These are phyloP conservation scores for Xiphorhynchus elegans DNA, from an alignment of 2,113 vertebrate species.

Conservation along the genomic window DNA sequence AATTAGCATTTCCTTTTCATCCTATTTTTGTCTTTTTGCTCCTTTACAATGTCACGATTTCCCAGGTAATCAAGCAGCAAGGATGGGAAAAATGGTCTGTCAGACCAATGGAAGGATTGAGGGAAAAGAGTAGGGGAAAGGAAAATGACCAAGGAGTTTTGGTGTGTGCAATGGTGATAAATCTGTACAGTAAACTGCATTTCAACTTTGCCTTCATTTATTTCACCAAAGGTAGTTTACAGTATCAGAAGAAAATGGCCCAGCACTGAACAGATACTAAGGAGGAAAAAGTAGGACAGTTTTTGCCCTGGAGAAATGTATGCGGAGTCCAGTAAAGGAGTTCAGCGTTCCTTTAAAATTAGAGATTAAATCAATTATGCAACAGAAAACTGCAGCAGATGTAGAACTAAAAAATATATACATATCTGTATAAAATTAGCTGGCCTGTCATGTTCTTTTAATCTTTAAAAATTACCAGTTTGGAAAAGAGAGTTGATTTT, in stretches of 20 bases:
- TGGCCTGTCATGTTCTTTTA: conserved; percentile 60
- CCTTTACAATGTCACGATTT: neutral
- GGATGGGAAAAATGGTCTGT: neutral
- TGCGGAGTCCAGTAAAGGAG: conserved; percentile 76
- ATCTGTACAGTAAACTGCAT: conserved; percentile 49
- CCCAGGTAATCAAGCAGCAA: neutral
- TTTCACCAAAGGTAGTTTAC: conserved; percentile 76
- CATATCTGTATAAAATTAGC: conserved; percentile 70
- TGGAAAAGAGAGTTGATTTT: conserved; percentile 11
- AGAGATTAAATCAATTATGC: conserved; percentile 86
- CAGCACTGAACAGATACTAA: conserved; percentile 77
- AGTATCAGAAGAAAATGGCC: conserved; percentile 64
- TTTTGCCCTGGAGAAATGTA: conserved; percentile 82
- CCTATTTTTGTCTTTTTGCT: neutral
- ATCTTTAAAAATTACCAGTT: conserved; percentile 60
- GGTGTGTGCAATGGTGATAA: neutral
- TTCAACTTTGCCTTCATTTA: conserved; percentile 78
- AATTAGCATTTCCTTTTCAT: neutral
- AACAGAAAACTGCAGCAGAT: conserved; percentile 78
- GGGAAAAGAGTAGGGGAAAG: neutral
- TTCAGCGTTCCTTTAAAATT: conserved; percentile 79
- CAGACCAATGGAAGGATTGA: neutral
- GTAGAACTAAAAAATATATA: conserved; percentile 62
- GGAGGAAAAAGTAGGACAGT: conserved; percentile 79
- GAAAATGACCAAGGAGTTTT: neutral